Evolutionary conservation across 2,797 vertebrate species (phyloP).

Genomic region (Schizothorax lantsangensis): DNA sequence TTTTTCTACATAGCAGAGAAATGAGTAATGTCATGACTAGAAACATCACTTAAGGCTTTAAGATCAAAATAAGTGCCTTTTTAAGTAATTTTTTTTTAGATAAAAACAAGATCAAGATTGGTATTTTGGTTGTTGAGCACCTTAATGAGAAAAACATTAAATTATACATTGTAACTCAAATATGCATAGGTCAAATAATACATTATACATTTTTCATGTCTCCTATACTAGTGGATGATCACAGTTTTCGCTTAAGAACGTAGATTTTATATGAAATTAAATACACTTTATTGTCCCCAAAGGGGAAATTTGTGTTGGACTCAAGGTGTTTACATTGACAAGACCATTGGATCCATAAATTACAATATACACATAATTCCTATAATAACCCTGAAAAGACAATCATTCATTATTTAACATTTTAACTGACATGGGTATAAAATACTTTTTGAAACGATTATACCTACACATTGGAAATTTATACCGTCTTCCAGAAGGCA

Average conservation of each 20-base stretch:
- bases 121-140: not conserved
- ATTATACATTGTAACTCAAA: not conserved
- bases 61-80: not conserved
- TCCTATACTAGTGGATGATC: not conserved
- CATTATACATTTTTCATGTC: not conserved
- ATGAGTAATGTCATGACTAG: not conserved
- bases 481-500: too few relatives aligned
- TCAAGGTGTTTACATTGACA: too few relatives aligned
- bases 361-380: too few relatives aligned
- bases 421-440: too few relatives aligned
- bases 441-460: too few relatives aligned
- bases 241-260: not conserved
- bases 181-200: not conserved
- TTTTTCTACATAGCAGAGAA: conserved; percentile 75
- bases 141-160: not conserved
- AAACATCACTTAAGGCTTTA: not conserved
- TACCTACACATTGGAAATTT: too few relatives aligned
- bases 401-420: too few relatives aligned
- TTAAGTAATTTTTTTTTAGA: not conserved
- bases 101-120: not conserved
- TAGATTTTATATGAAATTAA: too few relatives aligned
- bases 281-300: too few relatives aligned
- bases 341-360: too few relatives aligned
- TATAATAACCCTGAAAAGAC: too few relatives aligned
- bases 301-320: too few relatives aligned